Conservation (phyloP, 1,140 invertebrate genomes). For the Homarus americanus region DNA sequence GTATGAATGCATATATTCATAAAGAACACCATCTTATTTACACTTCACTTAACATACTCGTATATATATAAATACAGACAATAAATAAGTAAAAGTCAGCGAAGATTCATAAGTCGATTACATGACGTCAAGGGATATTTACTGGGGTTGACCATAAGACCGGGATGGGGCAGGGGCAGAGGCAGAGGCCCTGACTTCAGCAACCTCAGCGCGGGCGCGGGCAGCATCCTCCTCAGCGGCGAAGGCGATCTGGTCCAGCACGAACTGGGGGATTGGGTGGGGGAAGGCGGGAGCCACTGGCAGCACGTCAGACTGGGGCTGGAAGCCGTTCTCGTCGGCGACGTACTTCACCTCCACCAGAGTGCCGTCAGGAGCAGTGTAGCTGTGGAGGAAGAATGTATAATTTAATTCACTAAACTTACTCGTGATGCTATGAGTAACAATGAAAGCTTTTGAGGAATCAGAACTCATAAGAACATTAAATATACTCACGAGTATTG, state of each 20-base stretch:
- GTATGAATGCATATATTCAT: too few species aligned
- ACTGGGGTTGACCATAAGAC: not conserved
- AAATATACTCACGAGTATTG: not conserved
- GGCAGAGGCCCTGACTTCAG: not conserved
- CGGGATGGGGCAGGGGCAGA: not conserved
- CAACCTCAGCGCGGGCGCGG: conserved; percentile 17
- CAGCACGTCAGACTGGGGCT: conserved; percentile 41
- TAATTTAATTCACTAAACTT: too few species aligned
- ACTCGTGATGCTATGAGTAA: too few species aligned
- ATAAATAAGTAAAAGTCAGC: too few species aligned
- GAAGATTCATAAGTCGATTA: too few species aligned
- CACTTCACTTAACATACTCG: too few species aligned
- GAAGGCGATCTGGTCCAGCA: conserved; percentile 68
- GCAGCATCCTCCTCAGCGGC: conserved; percentile 45
- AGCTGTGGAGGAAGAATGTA: not conserved
- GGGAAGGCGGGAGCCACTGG: conserved; percentile 48
- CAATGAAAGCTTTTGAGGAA: too few species aligned
- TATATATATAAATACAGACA: too few species aligned
- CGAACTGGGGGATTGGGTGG: conserved; percentile 67
- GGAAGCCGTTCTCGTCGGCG: conserved; percentile 33
- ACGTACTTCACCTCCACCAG: conserved; percentile 24
- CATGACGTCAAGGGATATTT: too few species aligned
- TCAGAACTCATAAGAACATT: too few species aligned
- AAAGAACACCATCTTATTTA: too few species aligned
- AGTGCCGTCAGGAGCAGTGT: conserved; percentile 12